Base-by-base conservation (phyloP, 2,888 invertebrate species). In the Drosophila barbarae region DNA sequence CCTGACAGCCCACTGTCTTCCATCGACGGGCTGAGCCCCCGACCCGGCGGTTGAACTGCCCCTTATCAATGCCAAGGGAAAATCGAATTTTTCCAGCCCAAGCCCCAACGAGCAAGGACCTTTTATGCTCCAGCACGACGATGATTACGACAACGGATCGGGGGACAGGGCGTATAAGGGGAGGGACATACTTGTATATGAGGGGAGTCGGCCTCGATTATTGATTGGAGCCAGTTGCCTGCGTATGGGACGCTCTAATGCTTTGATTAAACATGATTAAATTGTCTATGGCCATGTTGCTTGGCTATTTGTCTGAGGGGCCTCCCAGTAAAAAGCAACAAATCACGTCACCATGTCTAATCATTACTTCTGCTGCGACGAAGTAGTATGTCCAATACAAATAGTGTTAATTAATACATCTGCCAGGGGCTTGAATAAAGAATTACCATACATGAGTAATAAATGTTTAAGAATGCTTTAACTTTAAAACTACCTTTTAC, bases 201-300 rank as follows among this genome's bases (percentile, higher is more conserved):
- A 21, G 30, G 26, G 59, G 60, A 38, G 32, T 21, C 50, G 60
- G 61, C 42, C 60, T 66, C 66, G 71, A 75, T 76, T 84, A 79
- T 79, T 84, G 79, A 79, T 79, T 84, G 72, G 63, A 74, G 66
- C 70, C 23, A 30, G 41, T 32, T 58, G 54, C 42, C 56, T 50
- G 60, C 63, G 68, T 67, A 69, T 61, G 67, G 70, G 67, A 61
- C 69, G 68, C 63, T 68, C 71, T 72, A 82, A 85, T 76, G 72
- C 77, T 65, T 76, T 84, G 84, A 85, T 85, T 84, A 77, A 82
- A 82, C 76, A 73, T 77, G 77, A 79, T 84, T 84, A 77, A 77
- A 79, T 76, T 79, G 79, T 78, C 74, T 66, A 65, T 61, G 68
- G 69, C 55, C 73, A 69, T 72, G 72, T 71, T 63, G 56, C 47